Base-by-base conservation (phyloP, 2,113 vertebrate genomes). In the Cochlearius cochlearius region DNA sequence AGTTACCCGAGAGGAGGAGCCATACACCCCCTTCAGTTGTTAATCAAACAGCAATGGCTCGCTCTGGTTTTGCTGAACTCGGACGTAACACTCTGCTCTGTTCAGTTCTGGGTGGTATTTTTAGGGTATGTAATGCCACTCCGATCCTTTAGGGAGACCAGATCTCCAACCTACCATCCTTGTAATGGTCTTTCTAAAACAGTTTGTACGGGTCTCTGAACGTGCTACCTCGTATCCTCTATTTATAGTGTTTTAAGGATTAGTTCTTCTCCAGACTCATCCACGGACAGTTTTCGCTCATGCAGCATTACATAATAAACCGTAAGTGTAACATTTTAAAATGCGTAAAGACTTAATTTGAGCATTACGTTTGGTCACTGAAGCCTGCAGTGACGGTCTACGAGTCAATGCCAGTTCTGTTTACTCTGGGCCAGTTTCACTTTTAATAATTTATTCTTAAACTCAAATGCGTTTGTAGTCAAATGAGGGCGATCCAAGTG, bases 401-500 rank as follows among this genome's bases (percentile, higher is more conserved):
- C 2, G 3, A 80, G 36, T 21, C 20, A 12, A 0, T 0, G 13
- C n/a, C 20, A 36, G 11, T 36, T 81, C 18, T 19, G 14, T 55
- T 67, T 43, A 41, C 19, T 85, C n/a, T 18, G 23, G 39, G 53
- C 16, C 27, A 10, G 29, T 58, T 77, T 32, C 63, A 13, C 47
- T 81, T 91, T 63, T 27, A 45, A 47, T 27, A 6, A 59, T 63
- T 64, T 79, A 25, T 58, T 88, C 53, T 71, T 80, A 19, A 90
- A 74, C 50, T 69, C 38, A 66, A 49, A 53, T 12, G 21, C 22
- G n/a, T 27, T n/a, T 89, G 8, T 30, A 74, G 27, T 74, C 39
- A 84, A 71, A 36, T 15, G 5, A 72, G 50, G 7, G 25, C 0
- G 0, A 85, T 19, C 32, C n/a, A 64, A 52, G 27, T 11, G 25